phyloP scores from a whole-genome alignment of 2,113 vertebrate species.

The Carassius gibelio region DNA sequence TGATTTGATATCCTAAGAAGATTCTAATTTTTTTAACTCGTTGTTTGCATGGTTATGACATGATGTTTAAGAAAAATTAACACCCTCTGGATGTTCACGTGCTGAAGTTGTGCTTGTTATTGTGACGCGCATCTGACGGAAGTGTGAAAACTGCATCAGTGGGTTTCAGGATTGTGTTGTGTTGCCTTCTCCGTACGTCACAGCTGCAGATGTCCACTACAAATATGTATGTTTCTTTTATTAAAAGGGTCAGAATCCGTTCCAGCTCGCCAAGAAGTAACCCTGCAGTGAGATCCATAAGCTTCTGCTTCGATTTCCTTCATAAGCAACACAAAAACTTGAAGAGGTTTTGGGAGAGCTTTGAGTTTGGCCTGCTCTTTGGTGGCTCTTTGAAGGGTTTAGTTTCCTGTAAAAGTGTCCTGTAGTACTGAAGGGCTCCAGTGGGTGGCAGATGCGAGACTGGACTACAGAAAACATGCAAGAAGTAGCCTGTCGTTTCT shows the following conservation, averaged over 20 bases:
- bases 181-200: not conserved
- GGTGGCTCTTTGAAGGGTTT: slow-evolving; percentile 60
- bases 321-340: slow-evolving; percentile 61
- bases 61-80: not conserved
- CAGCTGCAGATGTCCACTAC: not conserved
- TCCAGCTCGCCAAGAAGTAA: slow-evolving; percentile 81
- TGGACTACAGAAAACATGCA: slow-evolving; percentile 46
- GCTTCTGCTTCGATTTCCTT: slow-evolving; percentile 39
- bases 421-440: slow-evolving; percentile 50
- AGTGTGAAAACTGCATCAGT: not conserved
- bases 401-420: slow-evolving; percentile 56
- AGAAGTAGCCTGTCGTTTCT: slow-evolving; percentile 53
- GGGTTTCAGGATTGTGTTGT: not conserved
- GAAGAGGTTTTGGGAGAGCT: slow-evolving; percentile 66
- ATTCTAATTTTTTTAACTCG: not conserved
- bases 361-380: slow-evolving; percentile 64
- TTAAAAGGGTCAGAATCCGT: slow-evolving; percentile 80
- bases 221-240: slow-evolving; percentile 49
- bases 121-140: not conserved
- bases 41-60: not conserved
- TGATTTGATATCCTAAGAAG: not conserved
- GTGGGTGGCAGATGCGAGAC: slow-evolving; percentile 49
- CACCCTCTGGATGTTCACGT: not conserved
- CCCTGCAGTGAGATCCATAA: slow-evolving; percentile 37
- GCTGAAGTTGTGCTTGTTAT: slow-evolving; percentile 32